phyloP scores from a whole-genome alignment of 1,140 invertebrate genomes.

The Ips typographus region DNA sequence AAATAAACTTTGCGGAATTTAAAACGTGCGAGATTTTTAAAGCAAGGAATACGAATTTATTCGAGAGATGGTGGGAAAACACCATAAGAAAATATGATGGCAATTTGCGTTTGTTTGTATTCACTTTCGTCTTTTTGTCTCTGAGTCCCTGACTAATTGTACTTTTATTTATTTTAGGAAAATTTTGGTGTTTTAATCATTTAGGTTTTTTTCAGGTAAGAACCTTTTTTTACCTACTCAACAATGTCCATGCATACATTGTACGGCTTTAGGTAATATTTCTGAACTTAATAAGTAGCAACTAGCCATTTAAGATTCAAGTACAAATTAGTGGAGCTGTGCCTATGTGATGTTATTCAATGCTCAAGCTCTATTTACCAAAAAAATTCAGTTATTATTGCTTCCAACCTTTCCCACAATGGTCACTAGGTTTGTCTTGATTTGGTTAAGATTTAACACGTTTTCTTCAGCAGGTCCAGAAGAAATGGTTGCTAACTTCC shows the following conservation, averaged over 20 bases:
- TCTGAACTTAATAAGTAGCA: neutral
- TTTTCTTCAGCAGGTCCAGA: too few relatives aligned
- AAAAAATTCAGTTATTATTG: too few relatives aligned
- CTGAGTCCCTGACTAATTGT: neutral
- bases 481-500: too few relatives aligned
- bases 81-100: conserved; percentile 7
- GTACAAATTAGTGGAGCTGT: too few relatives aligned
- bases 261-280: neutral
- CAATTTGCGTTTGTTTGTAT: neutral
- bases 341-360: too few relatives aligned
- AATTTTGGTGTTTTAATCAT: neutral
- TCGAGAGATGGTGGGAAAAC: conserved; percentile 1
- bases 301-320: too few relatives aligned
- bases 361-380: too few relatives aligned
- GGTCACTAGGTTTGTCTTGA: too few relatives aligned
- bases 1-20: conserved; percentile 23
- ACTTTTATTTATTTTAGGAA: neutral
- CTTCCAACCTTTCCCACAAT: too few relatives aligned
- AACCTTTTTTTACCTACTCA: too few relatives aligned
- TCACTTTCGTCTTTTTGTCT: neutral
- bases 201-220: neutral
- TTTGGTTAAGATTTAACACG: too few relatives aligned
- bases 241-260: too few relatives aligned
- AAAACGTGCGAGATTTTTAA: conserved; percentile 26
- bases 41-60: conserved; percentile 3